Evolutionary conservation across 2,113 vertebrate species (phyloP).

Genomic region (Stomatorhinus ivindoensis): DNA sequence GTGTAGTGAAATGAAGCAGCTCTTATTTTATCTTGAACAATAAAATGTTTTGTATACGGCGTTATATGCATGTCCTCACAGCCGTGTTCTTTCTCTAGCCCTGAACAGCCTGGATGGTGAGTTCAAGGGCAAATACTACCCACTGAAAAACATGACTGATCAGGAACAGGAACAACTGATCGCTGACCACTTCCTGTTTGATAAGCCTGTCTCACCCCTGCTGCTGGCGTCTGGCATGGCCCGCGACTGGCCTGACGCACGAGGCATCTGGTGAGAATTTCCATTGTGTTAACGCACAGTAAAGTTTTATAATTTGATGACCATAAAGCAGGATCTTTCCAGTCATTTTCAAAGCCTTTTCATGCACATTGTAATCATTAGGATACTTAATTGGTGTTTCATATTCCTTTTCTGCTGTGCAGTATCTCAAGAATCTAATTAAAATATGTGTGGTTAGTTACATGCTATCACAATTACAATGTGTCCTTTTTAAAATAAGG

Average conservation of each 20-base stretch:
- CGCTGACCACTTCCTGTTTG: conserved; percentile 86
- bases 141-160: conserved; percentile 81
- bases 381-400: background rate
- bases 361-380: background rate
- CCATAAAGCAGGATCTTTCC: background rate
- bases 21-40: background rate
- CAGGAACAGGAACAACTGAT: conserved; percentile 89
- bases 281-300: background rate
- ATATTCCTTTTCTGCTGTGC: background rate
- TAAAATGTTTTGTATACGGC: background rate
- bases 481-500: conserved; percentile 46
- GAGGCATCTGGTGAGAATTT: conserved; percentile 80
- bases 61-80: background rate
- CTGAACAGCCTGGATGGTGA: conserved; percentile 80
- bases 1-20: background rate
- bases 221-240: conserved; percentile 87
- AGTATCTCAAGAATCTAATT: background rate
- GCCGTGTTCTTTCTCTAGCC: conserved; percentile 50
- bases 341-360: background rate
- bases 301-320: background rate
- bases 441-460: background rate
- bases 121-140: conserved; percentile 91
- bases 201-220: conserved; percentile 88
- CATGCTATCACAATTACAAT: background rate
- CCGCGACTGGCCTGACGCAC: conserved; percentile 86